Evolutionary conservation across 2,113 vertebrate genomes (phyloP), one percentile per base, ranked within the genome.

Genomic region (Microtus oregoni): DNA sequence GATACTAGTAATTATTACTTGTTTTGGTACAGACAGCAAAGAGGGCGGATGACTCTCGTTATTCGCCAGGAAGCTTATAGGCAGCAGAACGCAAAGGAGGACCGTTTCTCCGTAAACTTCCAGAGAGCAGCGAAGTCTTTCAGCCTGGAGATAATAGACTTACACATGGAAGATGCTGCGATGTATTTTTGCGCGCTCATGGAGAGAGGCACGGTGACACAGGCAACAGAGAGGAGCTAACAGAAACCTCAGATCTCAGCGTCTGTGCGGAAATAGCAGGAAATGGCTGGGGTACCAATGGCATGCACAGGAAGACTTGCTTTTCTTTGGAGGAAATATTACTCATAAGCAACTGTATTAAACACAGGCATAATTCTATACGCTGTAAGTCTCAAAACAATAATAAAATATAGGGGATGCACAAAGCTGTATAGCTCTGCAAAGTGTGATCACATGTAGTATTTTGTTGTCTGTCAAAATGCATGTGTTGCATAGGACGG

Each of bases 11-110:
- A 19, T 68, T 97, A 95, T 52, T 85, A 91, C 89, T 95, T 98
- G 50, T 96, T 92, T 82, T 97, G 97, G 96, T 97, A 97, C 75
- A 97, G 94, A 58, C 96, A 95, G 63, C 52, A 32, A 86, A 82
- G 52, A 0, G 1, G 94, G 9, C 44, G 92, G 89, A 79, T 96
- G 92, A 41, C 70, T 73, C 26, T 79, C 65, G 19, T 96, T 73
- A 91, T 97, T 93, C 86, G 0, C 58, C 96, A 96, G 76, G 63
- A 95, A 41, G 17, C 82, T 92, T 85, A 28, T 22, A 94, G 52
- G 6, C 11, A 35, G 38, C 22, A 94, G 70, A 97, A 96, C 20
- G 68, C 92, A 35, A 93, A 19, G 0, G 7, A 58, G 11, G 14
- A 67, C 44, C 90, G 50, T 28, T 98, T 96, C 83, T 97, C 97